Conservation (phyloP, 2,888 invertebrate genomes). For the Stratiomys singularior region DNA sequence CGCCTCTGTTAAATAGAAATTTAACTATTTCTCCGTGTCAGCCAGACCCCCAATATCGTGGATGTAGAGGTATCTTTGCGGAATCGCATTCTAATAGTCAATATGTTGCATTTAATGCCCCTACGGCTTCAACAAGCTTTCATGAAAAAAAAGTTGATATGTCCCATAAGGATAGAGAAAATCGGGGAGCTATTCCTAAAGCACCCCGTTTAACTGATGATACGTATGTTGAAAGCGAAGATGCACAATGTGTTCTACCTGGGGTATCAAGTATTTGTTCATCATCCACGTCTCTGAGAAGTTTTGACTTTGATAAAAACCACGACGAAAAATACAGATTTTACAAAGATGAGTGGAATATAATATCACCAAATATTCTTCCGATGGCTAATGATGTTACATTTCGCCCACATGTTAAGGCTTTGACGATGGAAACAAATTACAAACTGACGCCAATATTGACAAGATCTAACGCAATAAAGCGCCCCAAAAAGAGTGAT, state of each 20-base stretch:
- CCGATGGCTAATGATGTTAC: conserved; percentile 22
- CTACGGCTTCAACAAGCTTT: neutral
- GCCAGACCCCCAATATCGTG: neutral
- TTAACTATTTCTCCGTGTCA: neutral
- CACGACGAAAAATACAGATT: conserved; percentile 63
- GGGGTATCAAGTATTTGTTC: conserved; percentile 65
- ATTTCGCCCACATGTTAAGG: conserved; percentile 56
- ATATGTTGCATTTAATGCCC: too few relatives aligned
- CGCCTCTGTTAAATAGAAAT: conserved; percentile 72
- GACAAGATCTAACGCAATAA: conserved; percentile 66
- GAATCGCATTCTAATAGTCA: too few relatives aligned
- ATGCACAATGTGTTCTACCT: conserved; percentile 58
- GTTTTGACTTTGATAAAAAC: conserved; percentile 69
- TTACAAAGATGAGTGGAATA: conserved; percentile 58
- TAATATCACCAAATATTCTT: conserved; percentile 66
- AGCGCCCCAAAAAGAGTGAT: conserved; percentile 33
- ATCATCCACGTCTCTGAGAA: conserved; percentile 70
- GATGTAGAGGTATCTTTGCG: too few relatives aligned
- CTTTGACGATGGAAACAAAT: conserved; percentile 54
- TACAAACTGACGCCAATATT: conserved; percentile 66
- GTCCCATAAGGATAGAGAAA: neutral
- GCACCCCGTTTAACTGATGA: conserved; percentile 50
- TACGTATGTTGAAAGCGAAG: conserved; percentile 61
- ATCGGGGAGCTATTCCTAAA: conserved; percentile 56
- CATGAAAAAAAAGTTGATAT: neutral